Conservation (phyloP, 2,888 invertebrate species). For the Fragum whitleyi region DNA sequence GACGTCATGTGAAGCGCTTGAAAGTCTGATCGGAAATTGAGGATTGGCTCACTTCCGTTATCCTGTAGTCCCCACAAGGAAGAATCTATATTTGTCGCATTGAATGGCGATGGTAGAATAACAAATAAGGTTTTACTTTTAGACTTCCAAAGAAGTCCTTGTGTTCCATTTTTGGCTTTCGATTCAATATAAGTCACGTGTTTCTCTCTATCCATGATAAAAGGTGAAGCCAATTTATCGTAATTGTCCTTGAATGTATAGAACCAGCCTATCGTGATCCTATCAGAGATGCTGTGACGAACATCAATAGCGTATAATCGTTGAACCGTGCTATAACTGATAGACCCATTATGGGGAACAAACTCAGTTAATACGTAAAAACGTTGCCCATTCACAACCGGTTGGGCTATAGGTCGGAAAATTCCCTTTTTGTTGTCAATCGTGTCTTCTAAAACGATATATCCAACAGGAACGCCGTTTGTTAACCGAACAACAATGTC, state of each 20-base stretch:
- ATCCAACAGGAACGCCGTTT: constrained; percentile 53
- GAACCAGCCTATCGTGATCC: constrained; percentile 54
- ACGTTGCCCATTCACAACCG: constrained; percentile 54
- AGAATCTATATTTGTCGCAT: background rate
- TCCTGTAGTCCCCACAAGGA: constrained; percentile 41
- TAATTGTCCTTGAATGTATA: constrained; percentile 13
- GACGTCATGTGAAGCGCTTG: constrained; percentile 35
- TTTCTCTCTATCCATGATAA: background rate
- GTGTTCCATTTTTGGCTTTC: constrained; percentile 1
- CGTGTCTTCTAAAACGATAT: constrained; percentile 47
- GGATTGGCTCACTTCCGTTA: constrained; percentile 13
- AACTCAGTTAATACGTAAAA: constrained; percentile 62
- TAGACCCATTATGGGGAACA: constrained; percentile 35
- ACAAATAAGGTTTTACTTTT: constrained; percentile 33
- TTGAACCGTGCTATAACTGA: background rate
- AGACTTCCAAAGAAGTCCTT: constrained; percentile 17
- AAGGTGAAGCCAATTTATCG: background rate
- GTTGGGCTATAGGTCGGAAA: constrained; percentile 56
- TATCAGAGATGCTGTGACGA: constrained; percentile 39
- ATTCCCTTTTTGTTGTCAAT: constrained; percentile 46
- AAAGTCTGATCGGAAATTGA: constrained; percentile 23
- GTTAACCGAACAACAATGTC: constrained; percentile 45
- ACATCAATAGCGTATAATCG: constrained; percentile 62
- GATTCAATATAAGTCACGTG: background rate
- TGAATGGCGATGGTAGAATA: constrained; percentile 30